Conservation (phyloP, 2,888 invertebrate genomes). For the Andrena camellia region DNA sequence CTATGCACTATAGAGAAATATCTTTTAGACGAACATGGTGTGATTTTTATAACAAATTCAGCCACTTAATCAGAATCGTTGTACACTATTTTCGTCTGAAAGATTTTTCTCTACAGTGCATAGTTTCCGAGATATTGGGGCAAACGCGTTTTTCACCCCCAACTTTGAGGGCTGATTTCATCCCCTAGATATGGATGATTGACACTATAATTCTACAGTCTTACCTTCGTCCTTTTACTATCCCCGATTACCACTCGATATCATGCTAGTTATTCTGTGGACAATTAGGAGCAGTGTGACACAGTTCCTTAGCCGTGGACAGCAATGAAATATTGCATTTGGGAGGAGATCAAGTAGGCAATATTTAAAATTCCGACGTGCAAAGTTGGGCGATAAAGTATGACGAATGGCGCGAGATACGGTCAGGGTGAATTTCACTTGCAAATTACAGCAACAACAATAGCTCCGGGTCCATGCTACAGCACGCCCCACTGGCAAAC, state of each 20-base stretch:
- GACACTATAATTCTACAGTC: too few species aligned
- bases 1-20: too few species aligned
- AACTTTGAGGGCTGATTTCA: too few species aligned
- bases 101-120: too few species aligned
- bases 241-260: neutral
- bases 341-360: neutral
- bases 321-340: conserved; percentile 9
- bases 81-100: too few species aligned
- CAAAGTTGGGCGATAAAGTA: conserved; percentile 44
- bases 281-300: neutral
- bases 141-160: too few species aligned
- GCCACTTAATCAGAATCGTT: too few species aligned
- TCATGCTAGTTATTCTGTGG: neutral
- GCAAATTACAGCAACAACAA: conserved; percentile 41
- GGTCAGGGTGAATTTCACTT: conserved; percentile 44
- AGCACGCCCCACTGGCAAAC: conserved; percentile 2
- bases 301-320: neutral
- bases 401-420: conserved; percentile 47
- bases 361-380: conserved; percentile 35
- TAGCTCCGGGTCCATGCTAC: conserved; percentile 12
- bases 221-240: neutral
- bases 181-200: too few species aligned
- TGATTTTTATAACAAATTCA: too few species aligned
- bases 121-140: too few species aligned
- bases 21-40: too few species aligned